Evolutionary conservation across 2,888 invertebrate genomes (phyloP), one percentile per base, ranked within the genome.

Genomic region (Cistogaster globosa): DNA sequence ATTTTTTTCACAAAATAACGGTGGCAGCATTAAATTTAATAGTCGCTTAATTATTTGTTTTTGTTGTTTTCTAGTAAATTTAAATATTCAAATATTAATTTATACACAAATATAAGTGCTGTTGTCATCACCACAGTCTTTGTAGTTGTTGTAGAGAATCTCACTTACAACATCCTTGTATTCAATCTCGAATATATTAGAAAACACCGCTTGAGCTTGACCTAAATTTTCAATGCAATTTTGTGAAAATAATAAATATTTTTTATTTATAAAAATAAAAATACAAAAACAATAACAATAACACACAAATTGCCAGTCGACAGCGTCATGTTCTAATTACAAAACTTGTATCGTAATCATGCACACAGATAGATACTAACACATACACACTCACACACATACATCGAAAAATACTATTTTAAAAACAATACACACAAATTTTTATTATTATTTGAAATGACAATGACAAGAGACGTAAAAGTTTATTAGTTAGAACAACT

Each of bases 171-270:
- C 88, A 90, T 91, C 91, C 91, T 91, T 91, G 91, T 90, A 87
- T 90, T 86, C 90, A 90, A 91, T 91, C 89, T 91, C 89, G 88
- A 90, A 88, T 91, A 88, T 91, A 91, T 89, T 90, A 90, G 89
- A 90, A 80, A 91, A 89, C 88, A 86, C 87, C 86, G 86, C 87
- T 84, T 90, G 90, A 87, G 88, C 91, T 91, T 91, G 90, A 90
- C 90, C 91, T 87, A 90, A 90, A 90, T 91, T 91, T 86, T 89
- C 85, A 85, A 85, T 85, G 85, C 63, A 84, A 84, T 79, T 80
- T 82, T 75, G 76, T 83, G 65, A 83, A 77, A 83, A 83, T 77
- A 77, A 53, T 67, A 60, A 71, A 53, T 58, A 51, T 74, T 45
- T 57, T 20, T 67, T 57, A 32, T 67, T 42, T 51, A 53, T 57